Evolutionary conservation across 92 coral and sea anemone genomes (phyloP).

Genomic region (Porites evermanni): DNA sequence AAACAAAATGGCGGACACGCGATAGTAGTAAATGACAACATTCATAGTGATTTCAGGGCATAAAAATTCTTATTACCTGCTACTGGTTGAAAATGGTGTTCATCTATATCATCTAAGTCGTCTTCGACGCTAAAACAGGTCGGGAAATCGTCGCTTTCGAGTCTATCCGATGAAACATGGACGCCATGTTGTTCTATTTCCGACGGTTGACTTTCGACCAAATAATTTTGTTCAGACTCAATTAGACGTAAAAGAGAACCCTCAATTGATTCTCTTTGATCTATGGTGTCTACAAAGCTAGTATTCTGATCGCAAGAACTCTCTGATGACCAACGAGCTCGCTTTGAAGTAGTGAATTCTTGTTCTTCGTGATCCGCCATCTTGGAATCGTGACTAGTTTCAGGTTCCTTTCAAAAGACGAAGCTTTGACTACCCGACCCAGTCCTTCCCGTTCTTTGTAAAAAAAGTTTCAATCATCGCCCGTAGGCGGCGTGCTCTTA

Average conservation of each 20-base stretch:
- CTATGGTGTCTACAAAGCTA: slow-evolving; percentile 19
- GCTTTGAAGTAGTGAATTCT: slow-evolving; percentile 68
- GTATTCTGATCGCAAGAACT: slow-evolving; percentile 36
- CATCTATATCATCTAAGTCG: slow-evolving; percentile 65
- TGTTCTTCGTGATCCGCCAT: slow-evolving; percentile 83
- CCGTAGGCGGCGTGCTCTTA: no score
- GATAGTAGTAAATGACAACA: background rate
- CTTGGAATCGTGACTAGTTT: slow-evolving; percentile 67
- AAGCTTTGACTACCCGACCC: background rate
- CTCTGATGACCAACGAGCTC: slow-evolving; percentile 87
- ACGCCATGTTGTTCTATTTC: slow-evolving; percentile 73
- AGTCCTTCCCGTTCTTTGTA: slow-evolving; percentile 1
- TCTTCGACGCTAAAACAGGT: slow-evolving; percentile 90
- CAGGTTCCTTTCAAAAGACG: slow-evolving; percentile 19
- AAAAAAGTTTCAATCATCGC: no score
- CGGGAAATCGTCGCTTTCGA: slow-evolving; percentile 83
- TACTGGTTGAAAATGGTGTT: slow-evolving; percentile 88
- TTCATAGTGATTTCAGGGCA: background rate
- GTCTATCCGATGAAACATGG: slow-evolving; percentile 55
- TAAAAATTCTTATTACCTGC: slow-evolving; percentile 77
- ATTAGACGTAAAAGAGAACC: background rate
- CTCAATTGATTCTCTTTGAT: background rate
- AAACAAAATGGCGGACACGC: slow-evolving; percentile 91
- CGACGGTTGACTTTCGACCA: slow-evolving; percentile 13
- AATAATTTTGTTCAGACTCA: slow-evolving; percentile 29